These are phyloP conservation scores for Myathropa florea DNA, from an alignment of 2,888 invertebrate species.

Conservation along the genomic window DNA sequence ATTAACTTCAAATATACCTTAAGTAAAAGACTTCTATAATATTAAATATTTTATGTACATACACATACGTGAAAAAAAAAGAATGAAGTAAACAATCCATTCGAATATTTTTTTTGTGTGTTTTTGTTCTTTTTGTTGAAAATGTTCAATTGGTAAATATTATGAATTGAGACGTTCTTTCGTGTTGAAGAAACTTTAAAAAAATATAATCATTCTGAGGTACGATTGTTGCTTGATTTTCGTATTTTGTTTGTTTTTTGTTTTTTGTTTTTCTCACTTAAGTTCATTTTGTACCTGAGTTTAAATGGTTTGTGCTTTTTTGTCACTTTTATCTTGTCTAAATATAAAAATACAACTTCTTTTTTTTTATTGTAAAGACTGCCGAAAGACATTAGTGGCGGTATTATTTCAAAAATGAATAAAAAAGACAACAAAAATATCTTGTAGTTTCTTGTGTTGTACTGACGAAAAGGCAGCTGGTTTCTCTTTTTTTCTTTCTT, in stretches of 20 bases:
- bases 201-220: conserved; percentile 58
- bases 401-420: conserved; percentile 7
- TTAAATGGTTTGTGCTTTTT: conserved; percentile 46
- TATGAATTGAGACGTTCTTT: conserved; percentile 17
- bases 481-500: conserved; percentile 71
- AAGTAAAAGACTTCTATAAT: conserved; percentile 42
- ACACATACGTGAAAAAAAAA: neutral
- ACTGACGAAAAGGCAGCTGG: conserved; percentile 74
- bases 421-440: conserved; percentile 5
- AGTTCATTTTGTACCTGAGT: conserved; percentile 67
- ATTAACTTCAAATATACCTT: conserved; percentile 41
- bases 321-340: conserved; percentile 28
- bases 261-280: conserved; percentile 24
- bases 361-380: conserved; percentile 26
- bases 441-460: conserved; percentile 67
- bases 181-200: conserved; percentile 4
- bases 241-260: conserved; percentile 11
- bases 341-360: conserved; percentile 61
- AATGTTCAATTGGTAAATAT: neutral
- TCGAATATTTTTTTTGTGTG: conserved; percentile 31
- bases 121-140: conserved; percentile 4
- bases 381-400: conserved; percentile 26
- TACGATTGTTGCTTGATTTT: conserved; percentile 63
- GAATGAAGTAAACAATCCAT: conserved; percentile 11
- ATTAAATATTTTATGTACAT: conserved; percentile 60